phyloP scores from a whole-genome alignment of 1,140 invertebrate species.

The Diploscapter pachys region DNA sequence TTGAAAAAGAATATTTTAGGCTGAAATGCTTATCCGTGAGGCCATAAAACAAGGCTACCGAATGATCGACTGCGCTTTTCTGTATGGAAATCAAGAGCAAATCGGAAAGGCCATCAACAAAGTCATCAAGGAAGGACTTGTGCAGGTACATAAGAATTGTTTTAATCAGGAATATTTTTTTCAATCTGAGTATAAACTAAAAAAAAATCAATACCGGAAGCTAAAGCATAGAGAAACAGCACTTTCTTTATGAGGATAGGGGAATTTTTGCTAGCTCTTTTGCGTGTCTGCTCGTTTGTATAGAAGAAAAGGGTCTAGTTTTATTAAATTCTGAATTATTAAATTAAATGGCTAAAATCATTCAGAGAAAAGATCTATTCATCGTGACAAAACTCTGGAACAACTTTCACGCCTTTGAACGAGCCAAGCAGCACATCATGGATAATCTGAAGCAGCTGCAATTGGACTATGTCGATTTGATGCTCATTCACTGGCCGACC shows the following conservation, averaged over 20 bases:
- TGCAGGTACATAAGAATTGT: constrained; percentile 41
- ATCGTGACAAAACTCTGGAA: constrained; percentile 68
- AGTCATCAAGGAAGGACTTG: constrained; percentile 73
- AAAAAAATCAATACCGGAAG: not conserved
- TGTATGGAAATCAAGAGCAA: constrained; percentile 80
- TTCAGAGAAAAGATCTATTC: constrained; percentile 79
- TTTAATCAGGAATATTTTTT: not conserved
- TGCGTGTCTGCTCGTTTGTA: not conserved
- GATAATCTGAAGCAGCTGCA: constrained; percentile 28
- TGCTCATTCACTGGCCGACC: constrained; percentile 78
- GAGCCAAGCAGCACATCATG: constrained; percentile 51
- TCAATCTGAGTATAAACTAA: not conserved
- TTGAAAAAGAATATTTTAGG: not conserved
- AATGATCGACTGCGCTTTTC: constrained; percentile 80
- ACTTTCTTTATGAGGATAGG: constrained; percentile 27
- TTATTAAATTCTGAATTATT: not conserved
- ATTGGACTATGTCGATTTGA: constrained; percentile 72
- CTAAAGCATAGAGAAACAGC: not conserved
- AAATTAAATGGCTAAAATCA: constrained; percentile 41
- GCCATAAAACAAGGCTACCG: constrained; percentile 69
- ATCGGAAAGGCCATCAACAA: constrained; percentile 74
- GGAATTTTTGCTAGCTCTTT: constrained; percentile 1
- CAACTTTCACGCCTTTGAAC: constrained; percentile 61
- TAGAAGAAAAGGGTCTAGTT: not conserved
- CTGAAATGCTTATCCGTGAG: not conserved